Evolutionary conservation across 92 coral and sea anemone species (phyloP), one percentile per base, ranked within the genome.

Genomic region (Ricordea florida): DNA sequence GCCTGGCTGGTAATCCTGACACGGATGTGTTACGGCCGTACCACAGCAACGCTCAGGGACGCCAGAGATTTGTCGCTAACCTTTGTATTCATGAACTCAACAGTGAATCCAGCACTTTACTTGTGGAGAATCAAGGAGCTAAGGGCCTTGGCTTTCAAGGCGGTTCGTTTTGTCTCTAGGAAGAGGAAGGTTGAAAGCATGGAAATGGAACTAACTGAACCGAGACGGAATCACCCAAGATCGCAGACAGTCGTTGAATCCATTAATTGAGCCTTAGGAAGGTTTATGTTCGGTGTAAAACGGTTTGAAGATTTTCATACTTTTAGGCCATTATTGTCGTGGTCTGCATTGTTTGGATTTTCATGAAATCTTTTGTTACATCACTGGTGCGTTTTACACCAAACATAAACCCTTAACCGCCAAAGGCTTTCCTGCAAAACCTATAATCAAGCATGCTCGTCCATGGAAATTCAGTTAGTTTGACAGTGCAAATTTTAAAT

Each of bases 1-100:
- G 50, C 69, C 50, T 62, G 69, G 69, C 14, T 62, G 9, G 69
- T 62, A 20, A 62, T 41, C 47, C 40, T 56, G 62, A 56, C 20
- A 56, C 24, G 62, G 33, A 27, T 56, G 31, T 1, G 17, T n/a
- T 6, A 46, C 16, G 50, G 29, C 7, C 10, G 11, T 2, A 36
- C 6, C 10, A 6, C 30, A 9, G 13, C 30, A 35, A 21, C 49
- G 7, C 34, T 62, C 69, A 46, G 3, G 38, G 42, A 9, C 18
- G 49, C 69, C 14, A 62, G 47, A 13, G 17, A 62, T 14, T 24
- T 62, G 25, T 34, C 69, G 14, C 23, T 62, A 25, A 62, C 69
- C 38, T 41, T 62, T 36, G 21, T 62, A 4, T 62, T 61, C 48
- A 10, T 61, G 28, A 61, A 61, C 36, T 62, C 69, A 14, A 36